Evolutionary conservation across 2,113 vertebrate genomes (phyloP).

Genomic region (Arothron firmamentum): DNA sequence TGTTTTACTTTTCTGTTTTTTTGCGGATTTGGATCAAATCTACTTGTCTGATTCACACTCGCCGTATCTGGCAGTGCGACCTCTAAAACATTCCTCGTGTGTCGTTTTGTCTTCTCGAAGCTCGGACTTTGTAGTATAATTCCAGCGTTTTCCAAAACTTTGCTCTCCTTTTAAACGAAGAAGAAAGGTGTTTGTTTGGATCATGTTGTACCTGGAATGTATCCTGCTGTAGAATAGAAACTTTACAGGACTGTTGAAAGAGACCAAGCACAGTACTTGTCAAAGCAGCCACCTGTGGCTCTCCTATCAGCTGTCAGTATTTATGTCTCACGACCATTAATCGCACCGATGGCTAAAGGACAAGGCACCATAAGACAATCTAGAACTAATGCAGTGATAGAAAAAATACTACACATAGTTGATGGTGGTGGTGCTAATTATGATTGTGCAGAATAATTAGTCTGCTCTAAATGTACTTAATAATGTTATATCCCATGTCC

Average conservation of each 20-base stretch:
- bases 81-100: constrained; percentile 71
- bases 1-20: constrained; percentile 28
- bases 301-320: constrained; percentile 23
- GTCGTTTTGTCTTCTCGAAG: constrained; percentile 23
- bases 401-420: constrained; percentile 3
- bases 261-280: constrained; percentile 67
- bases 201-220: constrained; percentile 55
- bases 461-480: constrained; percentile 51
- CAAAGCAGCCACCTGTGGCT: constrained; percentile 34
- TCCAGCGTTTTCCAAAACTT: constrained; percentile 32
- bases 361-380: constrained; percentile 37
- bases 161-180: constrained; percentile 40
- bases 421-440: constrained; percentile 41
- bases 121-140: constrained; percentile 46
- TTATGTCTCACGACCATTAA: constrained; percentile 26
- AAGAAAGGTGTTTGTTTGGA: background rate
- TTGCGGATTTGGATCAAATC: constrained; percentile 46
- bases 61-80: constrained; percentile 43
- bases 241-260: constrained; percentile 50
- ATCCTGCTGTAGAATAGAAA: constrained; percentile 52
- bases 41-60: constrained; percentile 66
- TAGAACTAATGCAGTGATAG: constrained; percentile 12
- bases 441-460: constrained; percentile 44
- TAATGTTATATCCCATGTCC: constrained; percentile 23
- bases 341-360: constrained; percentile 23